Conservation (phyloP, 1,140 invertebrate species). For the Anastrepha ludens region DNA sequence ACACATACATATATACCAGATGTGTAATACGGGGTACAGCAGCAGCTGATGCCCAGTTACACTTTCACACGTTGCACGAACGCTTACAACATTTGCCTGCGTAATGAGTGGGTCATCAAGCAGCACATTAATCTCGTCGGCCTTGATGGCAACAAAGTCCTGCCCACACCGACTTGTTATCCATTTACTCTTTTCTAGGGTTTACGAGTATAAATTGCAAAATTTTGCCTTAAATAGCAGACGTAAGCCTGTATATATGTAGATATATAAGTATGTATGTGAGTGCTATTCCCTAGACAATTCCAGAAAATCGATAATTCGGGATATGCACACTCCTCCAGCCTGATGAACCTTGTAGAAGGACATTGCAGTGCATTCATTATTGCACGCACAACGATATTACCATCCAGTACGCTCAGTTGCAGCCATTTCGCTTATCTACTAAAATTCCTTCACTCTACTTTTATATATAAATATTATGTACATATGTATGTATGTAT, state of each 20-base stretch:
- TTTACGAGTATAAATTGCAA: background rate
- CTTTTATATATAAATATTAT: background rate
- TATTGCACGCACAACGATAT: background rate
- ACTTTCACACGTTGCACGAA: slow-evolving; percentile 54
- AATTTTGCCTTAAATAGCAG: background rate
- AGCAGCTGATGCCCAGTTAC: slow-evolving; percentile 57
- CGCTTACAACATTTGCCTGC: slow-evolving; percentile 36
- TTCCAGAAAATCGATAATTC: background rate
- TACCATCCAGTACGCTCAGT: background rate
- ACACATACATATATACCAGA: background rate
- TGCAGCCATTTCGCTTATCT: slow-evolving; percentile 17
- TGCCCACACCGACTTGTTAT: background rate
- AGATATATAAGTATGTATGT: background rate
- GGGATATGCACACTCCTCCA: background rate
- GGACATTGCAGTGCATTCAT: background rate
- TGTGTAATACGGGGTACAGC: background rate
- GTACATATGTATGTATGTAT: background rate
- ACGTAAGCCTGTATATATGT: background rate
- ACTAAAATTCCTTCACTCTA: background rate
- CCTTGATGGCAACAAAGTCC: background rate
- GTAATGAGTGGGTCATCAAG: slow-evolving; percentile 56
- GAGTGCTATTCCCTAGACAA: no score
- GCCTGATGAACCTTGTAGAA: background rate
- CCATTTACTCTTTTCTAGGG: background rate
- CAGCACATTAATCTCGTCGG: slow-evolving; percentile 54